These are phyloP conservation scores for Okamejei kenojei DNA, from an alignment of 2,797 vertebrate genomes.

Conservation along the genomic window DNA sequence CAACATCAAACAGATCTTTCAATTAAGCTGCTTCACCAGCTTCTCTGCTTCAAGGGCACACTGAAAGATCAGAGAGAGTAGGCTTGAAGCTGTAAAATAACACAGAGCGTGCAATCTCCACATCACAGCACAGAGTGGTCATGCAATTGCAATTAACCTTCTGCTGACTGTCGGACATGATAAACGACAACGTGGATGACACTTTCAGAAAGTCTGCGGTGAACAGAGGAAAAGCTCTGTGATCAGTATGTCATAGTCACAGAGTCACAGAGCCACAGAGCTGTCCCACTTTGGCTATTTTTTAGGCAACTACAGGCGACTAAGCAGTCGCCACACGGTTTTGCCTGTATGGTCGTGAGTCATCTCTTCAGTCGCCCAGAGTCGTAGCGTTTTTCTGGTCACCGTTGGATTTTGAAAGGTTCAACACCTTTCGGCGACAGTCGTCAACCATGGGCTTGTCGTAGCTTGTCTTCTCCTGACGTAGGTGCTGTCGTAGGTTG, in stretches of 20 bases:
- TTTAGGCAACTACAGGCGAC: no score
- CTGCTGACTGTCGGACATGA: conserved; percentile 51
- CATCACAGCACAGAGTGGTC: conserved; percentile 57
- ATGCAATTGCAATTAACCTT: conserved; percentile 63
- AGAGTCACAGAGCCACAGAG: no score
- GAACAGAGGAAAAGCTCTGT: conserved; percentile 45
- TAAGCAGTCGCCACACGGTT: no score
- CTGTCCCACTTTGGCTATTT: no score
- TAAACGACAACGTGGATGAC: conserved; percentile 50
- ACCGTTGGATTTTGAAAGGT: no score
- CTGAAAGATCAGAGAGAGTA: conserved; percentile 54
- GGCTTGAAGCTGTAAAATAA: conserved; percentile 54
- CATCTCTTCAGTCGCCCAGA: no score
- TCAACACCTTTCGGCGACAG: no score
- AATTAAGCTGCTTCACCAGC: conserved; percentile 24
- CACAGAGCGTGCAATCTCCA: conserved; percentile 53
- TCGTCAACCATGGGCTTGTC: no score
- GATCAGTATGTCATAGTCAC: conserved; percentile 22
- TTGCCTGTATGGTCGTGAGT: no score
- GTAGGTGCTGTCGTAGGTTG: no score
- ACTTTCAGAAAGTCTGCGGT: conserved; percentile 41
- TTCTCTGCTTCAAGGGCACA: conserved; percentile 51
- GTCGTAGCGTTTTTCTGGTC: no score
- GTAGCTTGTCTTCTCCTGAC: no score
- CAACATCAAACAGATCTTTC: neutral